These are phyloP conservation scores for Drosophila nr. perissopoda DNA, from an alignment of 2,888 invertebrate species.

Conservation along the genomic window DNA sequence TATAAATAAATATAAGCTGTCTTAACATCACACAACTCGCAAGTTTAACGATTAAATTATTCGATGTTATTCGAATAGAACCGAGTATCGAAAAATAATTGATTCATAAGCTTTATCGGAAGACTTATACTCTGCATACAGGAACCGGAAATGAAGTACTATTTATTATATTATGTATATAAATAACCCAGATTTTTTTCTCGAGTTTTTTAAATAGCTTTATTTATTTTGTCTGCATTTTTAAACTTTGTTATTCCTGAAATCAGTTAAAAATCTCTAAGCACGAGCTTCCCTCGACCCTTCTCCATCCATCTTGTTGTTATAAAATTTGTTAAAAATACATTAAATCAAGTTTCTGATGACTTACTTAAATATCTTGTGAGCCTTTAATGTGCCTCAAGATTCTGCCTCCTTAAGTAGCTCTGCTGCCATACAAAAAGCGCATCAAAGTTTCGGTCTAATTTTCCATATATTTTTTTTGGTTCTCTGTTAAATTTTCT, in stretches of 20 bases:
- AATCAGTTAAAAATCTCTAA: too few relatives aligned
- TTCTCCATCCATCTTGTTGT: too few relatives aligned
- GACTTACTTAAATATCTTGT: background rate
- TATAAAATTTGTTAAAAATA: background rate
- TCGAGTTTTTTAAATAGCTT: background rate
- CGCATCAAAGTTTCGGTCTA: conserved; percentile 2
- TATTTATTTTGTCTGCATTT: background rate
- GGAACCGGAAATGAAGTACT: background rate
- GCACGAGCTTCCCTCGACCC: rapidly evolving
- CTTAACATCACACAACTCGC: too few relatives aligned
- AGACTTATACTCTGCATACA: background rate
- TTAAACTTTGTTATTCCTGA: background rate
- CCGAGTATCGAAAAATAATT: background rate
- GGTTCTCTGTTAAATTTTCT: conserved; percentile 24
- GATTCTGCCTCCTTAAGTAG: background rate
- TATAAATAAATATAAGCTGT: background rate
- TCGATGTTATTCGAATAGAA: background rate
- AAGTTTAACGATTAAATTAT: background rate
- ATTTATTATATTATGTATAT: too few relatives aligned
- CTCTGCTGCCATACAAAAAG: conserved; percentile 6
- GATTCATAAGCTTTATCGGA: background rate
- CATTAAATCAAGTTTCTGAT: background rate
- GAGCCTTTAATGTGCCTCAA: background rate
- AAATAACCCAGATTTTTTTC: too few relatives aligned
- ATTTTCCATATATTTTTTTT: background rate